phyloP scores from a whole-genome alignment of 1,140 invertebrate species.

The Platyura marginata region DNA sequence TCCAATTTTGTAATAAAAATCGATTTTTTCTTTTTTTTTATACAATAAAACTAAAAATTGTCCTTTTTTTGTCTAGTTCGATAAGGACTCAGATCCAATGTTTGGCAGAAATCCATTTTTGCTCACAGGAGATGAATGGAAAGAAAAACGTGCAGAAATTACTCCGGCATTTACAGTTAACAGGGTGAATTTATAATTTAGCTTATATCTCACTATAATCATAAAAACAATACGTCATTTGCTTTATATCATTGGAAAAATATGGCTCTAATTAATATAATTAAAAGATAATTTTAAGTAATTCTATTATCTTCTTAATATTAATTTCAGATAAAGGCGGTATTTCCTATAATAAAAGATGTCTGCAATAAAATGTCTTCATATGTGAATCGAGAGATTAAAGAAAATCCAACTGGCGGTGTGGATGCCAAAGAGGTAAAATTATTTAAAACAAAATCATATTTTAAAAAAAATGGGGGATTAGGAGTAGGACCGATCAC shows the following conservation, averaged over 20 bases:
- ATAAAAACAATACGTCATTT: conserved; percentile 11
- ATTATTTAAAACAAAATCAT: too few relatives aligned
- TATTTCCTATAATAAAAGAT: background rate
- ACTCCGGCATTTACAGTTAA: conserved; percentile 28
- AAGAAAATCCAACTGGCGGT: background rate
- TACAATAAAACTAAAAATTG: background rate
- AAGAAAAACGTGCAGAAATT: conserved; percentile 24
- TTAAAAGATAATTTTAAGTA: conserved; percentile 28
- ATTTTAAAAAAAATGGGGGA: too few relatives aligned
- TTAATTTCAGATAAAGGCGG: background rate
- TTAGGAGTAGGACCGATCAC: too few relatives aligned
- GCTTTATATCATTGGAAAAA: conserved; percentile 16
- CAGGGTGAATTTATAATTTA: conserved; percentile 11
- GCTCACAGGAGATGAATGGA: conserved; percentile 25
- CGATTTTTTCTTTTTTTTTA: background rate
- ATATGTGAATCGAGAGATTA: background rate
- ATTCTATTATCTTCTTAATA: background rate
- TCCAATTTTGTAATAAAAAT: background rate
- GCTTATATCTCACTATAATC: conserved; percentile 6
- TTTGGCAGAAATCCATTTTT: conserved; percentile 19
- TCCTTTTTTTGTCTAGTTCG: conserved; percentile 1
- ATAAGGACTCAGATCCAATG: conserved; percentile 16
- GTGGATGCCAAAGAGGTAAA: background rate
- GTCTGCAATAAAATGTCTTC: background rate
- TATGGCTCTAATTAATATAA: conserved; percentile 25